A percentile compares a stretch with the other conserved stretches of the same genome.
Conservation (phyloP, 2,888 invertebrate genomes). For the Lomographa bimaculata region DNA sequence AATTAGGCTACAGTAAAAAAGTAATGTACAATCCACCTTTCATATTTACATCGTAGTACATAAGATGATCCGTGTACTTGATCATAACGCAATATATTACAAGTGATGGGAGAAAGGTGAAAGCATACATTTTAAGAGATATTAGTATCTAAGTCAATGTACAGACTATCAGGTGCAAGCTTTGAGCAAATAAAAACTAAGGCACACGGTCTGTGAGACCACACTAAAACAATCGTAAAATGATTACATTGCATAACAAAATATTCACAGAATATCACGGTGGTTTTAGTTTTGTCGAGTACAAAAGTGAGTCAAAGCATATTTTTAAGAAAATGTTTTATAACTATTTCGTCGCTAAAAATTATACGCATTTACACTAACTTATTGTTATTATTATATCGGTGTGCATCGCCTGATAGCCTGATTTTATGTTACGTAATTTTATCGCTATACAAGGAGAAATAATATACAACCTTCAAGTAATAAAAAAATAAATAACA, state of each 20-base stretch:
- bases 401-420: slow-evolving; percentile 59
- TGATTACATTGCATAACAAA: slow-evolving; percentile 33
- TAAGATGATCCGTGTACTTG: slow-evolving; percentile 2
- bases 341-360: slow-evolving; percentile 24
- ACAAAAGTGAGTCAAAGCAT: slow-evolving; percentile 20
- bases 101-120: slow-evolving; percentile 26
- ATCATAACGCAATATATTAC: slow-evolving; percentile 19
- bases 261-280: slow-evolving; percentile 51
- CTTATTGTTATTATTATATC: slow-evolving; percentile 24
- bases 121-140: slow-evolving; percentile 29
- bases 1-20: slow-evolving; percentile 22
- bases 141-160: slow-evolving; percentile 48
- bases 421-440: slow-evolving; percentile 53
- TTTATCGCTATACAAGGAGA: slow-evolving; percentile 49
- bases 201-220: slow-evolving; percentile 69
- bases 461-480: slow-evolving; percentile 68
- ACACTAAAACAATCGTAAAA: slow-evolving; percentile 40
- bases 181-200: slow-evolving; percentile 76
- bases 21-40: slow-evolving; percentile 26
- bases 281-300: slow-evolving; percentile 46
- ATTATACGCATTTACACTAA: slow-evolving; percentile 23
- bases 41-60: slow-evolving; percentile 16
- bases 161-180: slow-evolving; percentile 68
- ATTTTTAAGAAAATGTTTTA: slow-evolving; percentile 3
- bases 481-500: slow-evolving; percentile 76